Evolutionary conservation across 1,140 invertebrate genomes (phyloP).

Genomic region (Venturia canescens): DNA sequence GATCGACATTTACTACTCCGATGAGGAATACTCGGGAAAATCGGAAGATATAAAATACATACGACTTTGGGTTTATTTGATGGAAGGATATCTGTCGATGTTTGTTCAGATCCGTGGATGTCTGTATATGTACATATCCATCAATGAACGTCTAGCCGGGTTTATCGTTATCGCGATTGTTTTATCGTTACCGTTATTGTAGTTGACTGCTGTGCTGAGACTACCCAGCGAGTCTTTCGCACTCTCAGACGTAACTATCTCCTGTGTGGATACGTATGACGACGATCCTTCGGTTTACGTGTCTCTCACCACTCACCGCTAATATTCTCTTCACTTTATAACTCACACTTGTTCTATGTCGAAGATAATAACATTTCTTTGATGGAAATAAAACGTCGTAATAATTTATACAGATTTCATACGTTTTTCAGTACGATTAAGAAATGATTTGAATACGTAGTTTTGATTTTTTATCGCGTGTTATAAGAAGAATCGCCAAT

Average conservation of each 20-base stretch:
- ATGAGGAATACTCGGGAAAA: not conserved
- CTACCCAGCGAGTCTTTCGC: not conserved
- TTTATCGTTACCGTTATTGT: slow-evolving; percentile 36
- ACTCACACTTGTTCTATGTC: too few relatives aligned
- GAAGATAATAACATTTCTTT: too few relatives aligned
- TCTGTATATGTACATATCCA: slow-evolving; percentile 1
- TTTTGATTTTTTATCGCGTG: too few relatives aligned
- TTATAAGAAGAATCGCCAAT: too few relatives aligned
- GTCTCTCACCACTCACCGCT: slow-evolving; percentile 20
- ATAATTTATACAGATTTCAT: too few relatives aligned
- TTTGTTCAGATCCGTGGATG: not conserved
- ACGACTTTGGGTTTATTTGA: not conserved
- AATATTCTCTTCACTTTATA: too few relatives aligned
- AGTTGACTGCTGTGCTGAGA: slow-evolving; percentile 34
- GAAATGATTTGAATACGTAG: too few relatives aligned
- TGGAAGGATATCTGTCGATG: not conserved
- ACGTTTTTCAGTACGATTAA: too few relatives aligned
- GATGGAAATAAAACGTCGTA: too few relatives aligned
- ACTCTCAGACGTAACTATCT: slow-evolving; percentile 5
- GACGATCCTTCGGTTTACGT: not conserved
- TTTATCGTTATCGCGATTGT: slow-evolving; percentile 40
- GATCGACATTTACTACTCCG: not conserved
- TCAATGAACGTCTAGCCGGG: slow-evolving; percentile 27
- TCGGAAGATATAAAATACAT: slow-evolving; percentile 23
- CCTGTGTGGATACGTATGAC: not conserved